phyloP scores from a whole-genome alignment of 2,888 invertebrate species.

The Leptopilina syphax region DNA sequence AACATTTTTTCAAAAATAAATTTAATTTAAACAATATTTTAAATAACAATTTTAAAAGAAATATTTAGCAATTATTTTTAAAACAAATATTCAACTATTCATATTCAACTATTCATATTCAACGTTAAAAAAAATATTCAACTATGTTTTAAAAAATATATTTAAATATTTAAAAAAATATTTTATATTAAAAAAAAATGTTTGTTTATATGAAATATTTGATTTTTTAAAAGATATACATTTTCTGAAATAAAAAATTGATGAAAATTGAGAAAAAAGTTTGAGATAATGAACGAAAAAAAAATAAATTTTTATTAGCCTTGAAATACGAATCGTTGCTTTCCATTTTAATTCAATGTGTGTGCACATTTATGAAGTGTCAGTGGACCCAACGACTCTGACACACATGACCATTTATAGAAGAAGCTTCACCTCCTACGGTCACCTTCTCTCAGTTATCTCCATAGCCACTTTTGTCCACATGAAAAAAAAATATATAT shows the following conservation, averaged over 20 bases:
- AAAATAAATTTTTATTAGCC: not conserved
- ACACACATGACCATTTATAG: slow-evolving; percentile 65
- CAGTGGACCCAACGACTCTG: slow-evolving; percentile 48
- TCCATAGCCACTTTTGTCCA: slow-evolving; percentile 1
- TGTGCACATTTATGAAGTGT: slow-evolving; percentile 14
- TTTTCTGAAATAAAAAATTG: not conserved
- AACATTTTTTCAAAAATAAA: too few species aligned
- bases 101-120: too few species aligned
- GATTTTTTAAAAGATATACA: too few species aligned
- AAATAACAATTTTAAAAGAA: too few species aligned
- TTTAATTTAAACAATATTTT: too few species aligned
- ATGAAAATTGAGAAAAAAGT: not conserved
- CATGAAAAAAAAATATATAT: not conserved
- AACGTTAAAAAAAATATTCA: too few species aligned
- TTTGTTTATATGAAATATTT: too few species aligned
- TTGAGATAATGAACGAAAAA: not conserved
- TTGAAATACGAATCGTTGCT: slow-evolving; percentile 13
- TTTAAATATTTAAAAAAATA: too few species aligned
- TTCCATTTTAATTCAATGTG: slow-evolving; percentile 19
- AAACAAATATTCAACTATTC: too few species aligned
- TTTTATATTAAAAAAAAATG: too few species aligned
- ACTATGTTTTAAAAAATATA: too few species aligned
- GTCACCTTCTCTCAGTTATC: slow-evolving; percentile 27
- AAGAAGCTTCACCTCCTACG: slow-evolving; percentile 31
- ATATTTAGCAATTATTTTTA: too few species aligned